These are phyloP conservation scores for Mesoclemmys tuberculata DNA, from an alignment of 2,113 vertebrate species.

Conservation along the genomic window DNA sequence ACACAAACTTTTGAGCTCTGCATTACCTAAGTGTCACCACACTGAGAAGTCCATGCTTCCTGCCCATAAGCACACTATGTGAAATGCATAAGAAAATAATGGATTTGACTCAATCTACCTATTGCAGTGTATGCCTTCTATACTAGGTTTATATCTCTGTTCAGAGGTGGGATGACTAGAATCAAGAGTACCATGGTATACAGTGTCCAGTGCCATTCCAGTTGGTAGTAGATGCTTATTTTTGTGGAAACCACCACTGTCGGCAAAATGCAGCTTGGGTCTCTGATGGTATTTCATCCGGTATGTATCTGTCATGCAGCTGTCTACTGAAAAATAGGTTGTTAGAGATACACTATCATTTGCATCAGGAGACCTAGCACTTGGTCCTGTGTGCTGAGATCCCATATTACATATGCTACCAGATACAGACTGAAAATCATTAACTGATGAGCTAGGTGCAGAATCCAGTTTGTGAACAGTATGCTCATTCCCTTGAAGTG, in stretches of 20 bases:
- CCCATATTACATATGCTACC: conserved; percentile 36
- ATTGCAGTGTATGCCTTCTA: conserved; percentile 78
- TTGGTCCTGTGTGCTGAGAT: conserved; percentile 26
- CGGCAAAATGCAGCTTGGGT: conserved; percentile 81
- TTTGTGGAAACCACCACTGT: conserved; percentile 66
- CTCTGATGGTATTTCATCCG: conserved; percentile 93
- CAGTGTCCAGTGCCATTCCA: conserved; percentile 74
- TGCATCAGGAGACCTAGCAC: neutral
- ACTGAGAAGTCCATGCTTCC: neutral
- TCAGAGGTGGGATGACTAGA: conserved; percentile 64
- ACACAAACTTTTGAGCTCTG: neutral
- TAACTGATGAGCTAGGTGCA: conserved; percentile 25
- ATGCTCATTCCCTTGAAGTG: conserved; percentile 55
- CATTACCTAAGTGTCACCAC: neutral
- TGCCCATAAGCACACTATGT: neutral
- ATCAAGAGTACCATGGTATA: conserved; percentile 67
- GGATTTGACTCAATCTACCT: conserved; percentile 22
- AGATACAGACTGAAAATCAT: conserved; percentile 53
- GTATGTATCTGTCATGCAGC: conserved; percentile 98
- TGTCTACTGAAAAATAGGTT: conserved; percentile 95
- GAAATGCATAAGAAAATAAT: neutral
- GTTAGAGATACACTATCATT: conserved; percentile 82
- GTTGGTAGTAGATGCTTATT: conserved; percentile 78
- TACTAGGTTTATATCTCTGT: conserved; percentile 72
- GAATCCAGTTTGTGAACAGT: conserved; percentile 12